Percentiles rank a stretch among this genome's conserved stretches.
phyloP scores from a whole-genome alignment of 2,888 invertebrate genomes.

The Melinopterus prodromus region DNA sequence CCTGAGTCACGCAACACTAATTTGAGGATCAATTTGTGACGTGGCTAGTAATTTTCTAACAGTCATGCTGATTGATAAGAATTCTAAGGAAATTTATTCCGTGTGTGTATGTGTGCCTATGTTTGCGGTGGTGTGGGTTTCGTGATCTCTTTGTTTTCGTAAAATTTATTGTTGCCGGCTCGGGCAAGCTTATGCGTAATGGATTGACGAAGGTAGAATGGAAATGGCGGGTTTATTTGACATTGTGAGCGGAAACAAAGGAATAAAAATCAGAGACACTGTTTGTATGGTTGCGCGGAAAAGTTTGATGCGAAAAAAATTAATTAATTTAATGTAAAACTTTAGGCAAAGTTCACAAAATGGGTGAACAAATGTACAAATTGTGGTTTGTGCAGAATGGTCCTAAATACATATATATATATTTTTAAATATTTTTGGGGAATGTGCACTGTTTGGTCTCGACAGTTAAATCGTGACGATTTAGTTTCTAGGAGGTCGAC shows the following conservation, averaged over 20 bases:
- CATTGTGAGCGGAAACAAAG: not conserved
- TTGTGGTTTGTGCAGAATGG: too few species aligned
- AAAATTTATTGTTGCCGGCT: not conserved
- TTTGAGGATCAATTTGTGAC: constrained; percentile 25
- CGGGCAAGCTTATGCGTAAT: not conserved
- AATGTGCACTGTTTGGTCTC: too few species aligned
- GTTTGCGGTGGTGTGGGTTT: not conserved
- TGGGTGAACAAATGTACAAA: too few species aligned
- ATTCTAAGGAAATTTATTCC: not conserved
- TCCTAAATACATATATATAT: too few species aligned
- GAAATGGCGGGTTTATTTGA: not conserved
- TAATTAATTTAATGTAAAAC: not conserved
- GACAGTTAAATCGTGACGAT: too few species aligned
- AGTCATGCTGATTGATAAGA: constrained; percentile 25
- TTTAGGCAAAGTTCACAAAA: not conserved
- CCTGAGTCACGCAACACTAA: constrained; percentile 32
- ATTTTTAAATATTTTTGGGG: too few species aligned
- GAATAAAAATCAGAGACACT: not conserved
- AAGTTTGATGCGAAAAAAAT: not conserved
- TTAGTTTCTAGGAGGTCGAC: too few species aligned
- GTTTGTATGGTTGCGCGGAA: not conserved
- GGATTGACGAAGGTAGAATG: constrained; percentile 4
- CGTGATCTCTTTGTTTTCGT: not conserved
- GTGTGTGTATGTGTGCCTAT: not conserved
- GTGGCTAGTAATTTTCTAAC: constrained; percentile 28